Evolutionary conservation across 1,140 invertebrate genomes (phyloP).

Genomic region (Eriosoma lanigerum): DNA sequence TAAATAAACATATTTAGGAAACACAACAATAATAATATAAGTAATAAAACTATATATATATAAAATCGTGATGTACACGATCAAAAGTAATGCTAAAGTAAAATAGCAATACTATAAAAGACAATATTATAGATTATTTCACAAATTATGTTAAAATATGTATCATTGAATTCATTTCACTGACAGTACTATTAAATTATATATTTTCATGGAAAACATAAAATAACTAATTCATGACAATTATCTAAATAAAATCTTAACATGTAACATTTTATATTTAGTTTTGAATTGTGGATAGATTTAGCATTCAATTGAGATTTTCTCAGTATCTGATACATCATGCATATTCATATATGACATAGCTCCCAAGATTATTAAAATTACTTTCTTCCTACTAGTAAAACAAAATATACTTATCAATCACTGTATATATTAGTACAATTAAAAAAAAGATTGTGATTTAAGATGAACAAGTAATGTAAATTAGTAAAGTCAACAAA

Average conservation of each 20-base stretch:
- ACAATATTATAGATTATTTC: background rate
- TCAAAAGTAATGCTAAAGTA: background rate
- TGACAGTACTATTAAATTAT: background rate
- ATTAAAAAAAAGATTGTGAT: too few species aligned
- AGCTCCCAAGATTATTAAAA: too few species aligned
- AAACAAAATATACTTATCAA: too few species aligned
- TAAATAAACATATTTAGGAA: background rate
- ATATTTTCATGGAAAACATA: background rate
- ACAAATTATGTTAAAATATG: background rate
- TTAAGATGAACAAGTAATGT: background rate
- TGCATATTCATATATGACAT: background rate
- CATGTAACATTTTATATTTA: too few species aligned
- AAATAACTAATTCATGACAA: background rate
- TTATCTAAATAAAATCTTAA: background rate
- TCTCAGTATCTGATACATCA: background rate
- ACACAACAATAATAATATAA: slow-evolving; percentile 9
- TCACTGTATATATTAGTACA: too few species aligned
- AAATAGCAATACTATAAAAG: background rate
- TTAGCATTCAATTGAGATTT: background rate
- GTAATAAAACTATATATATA: background rate
- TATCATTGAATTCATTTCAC: background rate
- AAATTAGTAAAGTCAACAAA: background rate
- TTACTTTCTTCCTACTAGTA: too few species aligned
- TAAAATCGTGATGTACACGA: background rate
- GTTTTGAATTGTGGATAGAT: background rate